These are phyloP conservation scores for Junonia oenone DNA, from an alignment of 2,888 invertebrate species.

Conservation along the genomic window DNA sequence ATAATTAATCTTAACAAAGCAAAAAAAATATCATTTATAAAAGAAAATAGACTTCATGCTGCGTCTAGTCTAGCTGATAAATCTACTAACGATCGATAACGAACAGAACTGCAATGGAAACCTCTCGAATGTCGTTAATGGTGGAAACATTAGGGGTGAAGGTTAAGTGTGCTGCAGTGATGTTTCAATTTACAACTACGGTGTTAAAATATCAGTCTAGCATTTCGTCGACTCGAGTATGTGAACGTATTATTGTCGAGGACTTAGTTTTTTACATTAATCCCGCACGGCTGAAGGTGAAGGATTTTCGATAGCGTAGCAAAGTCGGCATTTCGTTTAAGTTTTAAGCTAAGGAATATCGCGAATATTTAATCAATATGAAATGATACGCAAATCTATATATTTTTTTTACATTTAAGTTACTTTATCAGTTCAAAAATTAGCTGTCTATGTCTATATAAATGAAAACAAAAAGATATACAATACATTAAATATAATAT, in stretches of 20 bases:
- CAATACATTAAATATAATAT: constrained; percentile 36
- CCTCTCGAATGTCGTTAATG: not conserved
- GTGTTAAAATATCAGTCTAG: constrained; percentile 5
- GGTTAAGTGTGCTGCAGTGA: not conserved
- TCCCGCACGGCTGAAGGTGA: not conserved
- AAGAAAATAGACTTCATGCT: constrained; percentile 5
- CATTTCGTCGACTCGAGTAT: not conserved
- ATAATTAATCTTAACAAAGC: constrained; percentile 20
- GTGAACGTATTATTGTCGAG: constrained; percentile 5
- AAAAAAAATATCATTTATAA: constrained; percentile 11
- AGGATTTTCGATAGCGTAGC: constrained; percentile 1
- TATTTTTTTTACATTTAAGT: constrained; percentile 31
- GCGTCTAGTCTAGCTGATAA: not conserved
- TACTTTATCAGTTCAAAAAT: constrained; percentile 39
- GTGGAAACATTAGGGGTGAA: not conserved
- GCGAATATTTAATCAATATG: constrained; percentile 4
- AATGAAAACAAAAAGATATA: constrained; percentile 44
- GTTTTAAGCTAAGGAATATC: constrained; percentile 6
- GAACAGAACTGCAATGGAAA: not conserved
- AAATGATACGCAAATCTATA: constrained; percentile 12
- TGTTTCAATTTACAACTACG: not conserved
- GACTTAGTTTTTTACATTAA: not conserved
- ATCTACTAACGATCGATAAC: not conserved
- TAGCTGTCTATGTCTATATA: constrained; percentile 42
- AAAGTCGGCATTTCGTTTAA: not conserved